Base-by-base conservation (phyloP, 35 echinoderm and acorn worm genomes). In the Hemicentrotus pulcherrimus region DNA sequence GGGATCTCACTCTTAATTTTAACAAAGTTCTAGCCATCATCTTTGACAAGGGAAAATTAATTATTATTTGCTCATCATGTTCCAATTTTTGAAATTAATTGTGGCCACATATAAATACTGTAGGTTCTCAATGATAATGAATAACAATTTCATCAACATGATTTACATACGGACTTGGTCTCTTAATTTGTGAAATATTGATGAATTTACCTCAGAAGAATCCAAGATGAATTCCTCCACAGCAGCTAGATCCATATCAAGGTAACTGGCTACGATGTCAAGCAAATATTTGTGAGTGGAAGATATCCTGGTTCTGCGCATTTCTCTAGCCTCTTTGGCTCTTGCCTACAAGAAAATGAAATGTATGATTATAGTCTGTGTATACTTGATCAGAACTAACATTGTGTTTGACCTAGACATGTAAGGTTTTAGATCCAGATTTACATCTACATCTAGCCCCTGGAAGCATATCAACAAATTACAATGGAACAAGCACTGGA, bases 191-290 rank as follows among this genome's bases (percentile, higher is more conserved):
- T n/a, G n/a, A 78, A n/a, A 16, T n/a, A 14, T 85, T 30, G 7
- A n/a, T 87, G 41, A 22, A 28, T 59, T 91, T 94, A 99, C 98
- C 98, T 99, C 95, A 7, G 92, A 52, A 59, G 98, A 94, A 96
- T 99, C 98, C 32, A 99, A 95, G 48, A 99, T 91, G 92, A 97
- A 97, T 61, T 99, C 98, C 91, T 99, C 97, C 85, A 99, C 95
- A 35, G 96, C 88, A 87, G 92, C 18, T 86, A 95, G 94, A 55
- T 99, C 98, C 88, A 99, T 95, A 70, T 95, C 88, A 93, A 94
- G 97, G 61, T 96, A 94, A 31, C 90, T 48, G 5, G 94, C 86
- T 41, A 99, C 55, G 16, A 99, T 97, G 18, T 94, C 96, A 46
- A 99, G 71, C 48, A 99, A 65, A 61, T 99, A 96, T 31, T 94